A percentile compares a stretch with the other conserved stretches of the same genome.
phyloP scores from a whole-genome alignment of 2,888 invertebrate species.

The Amblyteles armatorius region DNA sequence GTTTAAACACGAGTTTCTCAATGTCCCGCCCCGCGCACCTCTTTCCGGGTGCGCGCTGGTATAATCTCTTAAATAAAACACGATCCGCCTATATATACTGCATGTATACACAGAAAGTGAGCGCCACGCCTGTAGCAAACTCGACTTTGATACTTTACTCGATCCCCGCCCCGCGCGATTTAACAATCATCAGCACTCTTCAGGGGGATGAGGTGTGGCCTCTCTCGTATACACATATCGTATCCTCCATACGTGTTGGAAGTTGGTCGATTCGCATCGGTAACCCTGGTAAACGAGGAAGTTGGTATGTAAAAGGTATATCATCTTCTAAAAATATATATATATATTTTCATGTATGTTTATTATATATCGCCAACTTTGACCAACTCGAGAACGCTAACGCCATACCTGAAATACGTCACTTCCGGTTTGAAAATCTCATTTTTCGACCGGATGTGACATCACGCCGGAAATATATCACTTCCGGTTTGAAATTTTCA shows the following conservation, averaged over 20 bases:
- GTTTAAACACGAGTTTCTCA: conserved; percentile 37
- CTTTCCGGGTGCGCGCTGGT: background rate
- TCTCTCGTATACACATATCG: conserved; percentile 13
- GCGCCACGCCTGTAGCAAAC: conserved; percentile 73
- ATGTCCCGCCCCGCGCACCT: background rate
- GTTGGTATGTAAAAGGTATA: background rate
- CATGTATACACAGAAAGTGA: conserved; percentile 34
- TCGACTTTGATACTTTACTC: conserved; percentile 77
- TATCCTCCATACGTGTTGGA: background rate
- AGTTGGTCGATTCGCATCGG: conserved; percentile 4
- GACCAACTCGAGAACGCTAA: background rate
- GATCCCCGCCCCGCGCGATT: conserved; percentile 61
- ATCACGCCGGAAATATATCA: too few relatives aligned
- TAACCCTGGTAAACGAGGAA: background rate
- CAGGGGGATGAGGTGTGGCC: conserved; percentile 25
- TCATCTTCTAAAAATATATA: background rate
- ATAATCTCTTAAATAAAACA: conserved; percentile 63
- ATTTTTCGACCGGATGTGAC: too few relatives aligned
- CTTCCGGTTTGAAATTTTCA: too few relatives aligned
- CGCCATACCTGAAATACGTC: too few relatives aligned
- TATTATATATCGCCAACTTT: background rate
- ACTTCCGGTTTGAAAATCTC: too few relatives aligned
- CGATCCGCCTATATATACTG: conserved; percentile 44
- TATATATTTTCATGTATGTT: background rate
- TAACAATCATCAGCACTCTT: conserved; percentile 71